These are phyloP conservation scores for Sinocyclocheilus rhinocerous DNA, from an alignment of 2,113 vertebrate genomes.

Conservation along the genomic window DNA sequence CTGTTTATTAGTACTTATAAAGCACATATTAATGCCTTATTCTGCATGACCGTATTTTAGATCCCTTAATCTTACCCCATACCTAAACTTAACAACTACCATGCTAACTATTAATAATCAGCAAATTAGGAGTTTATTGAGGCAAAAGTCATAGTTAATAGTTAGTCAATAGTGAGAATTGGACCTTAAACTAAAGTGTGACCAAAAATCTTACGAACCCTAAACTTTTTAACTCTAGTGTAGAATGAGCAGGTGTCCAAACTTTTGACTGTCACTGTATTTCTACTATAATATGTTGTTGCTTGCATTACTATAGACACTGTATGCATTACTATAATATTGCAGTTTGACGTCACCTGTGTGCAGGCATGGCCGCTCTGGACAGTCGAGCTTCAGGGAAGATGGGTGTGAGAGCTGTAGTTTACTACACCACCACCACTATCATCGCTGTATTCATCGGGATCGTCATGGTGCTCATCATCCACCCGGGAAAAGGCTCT, in stretches of 20 bases:
- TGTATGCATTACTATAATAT: too few species aligned
- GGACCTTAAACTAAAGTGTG: too few species aligned
- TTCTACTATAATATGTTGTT: background rate
- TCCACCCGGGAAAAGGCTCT: conserved; percentile 94
- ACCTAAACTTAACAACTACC: too few species aligned
- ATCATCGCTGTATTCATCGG: conserved; percentile 94
- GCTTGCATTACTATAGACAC: background rate
- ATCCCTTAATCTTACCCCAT: too few species aligned
- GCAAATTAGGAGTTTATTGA: too few species aligned
- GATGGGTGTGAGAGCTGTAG: conserved; percentile 94
- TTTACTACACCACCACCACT: conserved; percentile 98
- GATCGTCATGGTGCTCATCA: conserved; percentile 94
- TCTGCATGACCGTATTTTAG: too few species aligned
- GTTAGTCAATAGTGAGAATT: too few species aligned
- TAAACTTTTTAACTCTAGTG: background rate
- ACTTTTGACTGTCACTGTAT: background rate
- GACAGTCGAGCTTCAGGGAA: conserved; percentile 96
- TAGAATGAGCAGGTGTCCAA: background rate
- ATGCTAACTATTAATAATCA: too few species aligned
- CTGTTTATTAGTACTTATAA: too few species aligned
- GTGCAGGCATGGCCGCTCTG: conserved; percentile 91
- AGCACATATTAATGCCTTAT: too few species aligned
- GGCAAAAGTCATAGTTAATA: too few species aligned
- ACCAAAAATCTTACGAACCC: too few species aligned
- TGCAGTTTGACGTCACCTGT: background rate